Evolutionary conservation across 1,140 invertebrate genomes (phyloP), one percentile per base, ranked within the genome.

Genomic region (Tribolium castaneum): DNA sequence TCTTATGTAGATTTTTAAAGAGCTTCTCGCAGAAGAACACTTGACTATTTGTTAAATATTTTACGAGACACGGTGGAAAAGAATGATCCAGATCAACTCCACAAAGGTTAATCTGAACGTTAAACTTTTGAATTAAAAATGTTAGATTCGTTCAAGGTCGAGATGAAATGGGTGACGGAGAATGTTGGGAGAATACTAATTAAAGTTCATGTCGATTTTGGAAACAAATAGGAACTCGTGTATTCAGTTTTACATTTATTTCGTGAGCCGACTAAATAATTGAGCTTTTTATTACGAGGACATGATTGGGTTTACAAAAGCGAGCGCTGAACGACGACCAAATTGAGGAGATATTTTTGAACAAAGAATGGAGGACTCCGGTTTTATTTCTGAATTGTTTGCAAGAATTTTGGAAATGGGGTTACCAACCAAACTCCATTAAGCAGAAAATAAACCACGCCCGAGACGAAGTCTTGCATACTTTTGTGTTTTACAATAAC

Each of bases 201-300:
- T 7, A 30, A 66, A 66, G 59, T 66, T 66, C 22, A 30, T 66
- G 59, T 66, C 59, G 59, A 66, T 66, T 66, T 66, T 66, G 59
- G 59, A 66, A 66, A 66, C 59, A 66, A 35, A 66, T 66, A 30
- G 59, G 59, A 66, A 66, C 59, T 35, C 59, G 30, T 66, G 59
- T 66, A 35, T 66, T 66, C 59, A 30, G 34, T 66, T 66, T 66
- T 66, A 66, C 59, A 66, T 66, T 66, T 66, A 66, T 66, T 66
- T 22, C 59, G 59, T 66, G 59, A 5, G 3, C 2, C 12, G 59
- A 34, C 25, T 66, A 35, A 66, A 14, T n/a, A 59, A 66, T 25
- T 35, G 59, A 25, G 59, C 35, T 66, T 62, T 66, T 66, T 35
- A 13, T 35, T 35, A 12, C 4, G 2, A 7, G 30, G 25, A 14